Evolutionary conservation across 2,888 invertebrate species (phyloP), one percentile per base, ranked within the genome.

Genomic region (Mimumesa dahlbomi): DNA sequence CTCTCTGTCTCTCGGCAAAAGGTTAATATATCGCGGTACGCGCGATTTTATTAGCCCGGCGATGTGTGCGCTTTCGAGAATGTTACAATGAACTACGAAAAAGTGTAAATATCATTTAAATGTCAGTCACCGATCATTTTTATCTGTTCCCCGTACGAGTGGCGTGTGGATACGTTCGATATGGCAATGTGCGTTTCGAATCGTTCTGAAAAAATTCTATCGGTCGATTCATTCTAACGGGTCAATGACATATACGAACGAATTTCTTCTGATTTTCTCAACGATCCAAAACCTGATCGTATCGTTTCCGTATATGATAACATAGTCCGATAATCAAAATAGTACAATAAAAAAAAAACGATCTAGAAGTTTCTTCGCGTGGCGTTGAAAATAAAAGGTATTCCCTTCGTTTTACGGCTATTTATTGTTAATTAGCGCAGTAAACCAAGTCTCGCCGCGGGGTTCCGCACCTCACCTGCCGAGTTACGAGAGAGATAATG

Each of bases 401-500:
- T 7, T 36, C 29, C 42, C 50, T 71, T 68, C 53, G 29, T 49
- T 58, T 61, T 54, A 58, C 57, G 42, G 53, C 42, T 49, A 57
- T 75, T 66, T 73, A 70, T 75, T 73, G 59, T 70, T 66, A 73
- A 75, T 75, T 70, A 70, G 48, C 53, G 21, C 42, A 13, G 52
- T 40, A 46, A 52, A 36, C 50, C 61, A 40, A 69, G 43, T 18
- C 34, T 31, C 71, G 14, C 48, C 49, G n/a, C 34, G 34, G 62
- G 43, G 43, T 52, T 58, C 53, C 43, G 9, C 62, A 21, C 21
- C 63, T 68, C 42, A 45, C 31, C 59, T 43, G 65, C 36, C 59
- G 25, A 45, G 43, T 67, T 62, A 62, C 53, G 53, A 31, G 31
- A 34, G 16, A 71, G 50, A 71, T 67, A 73, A 67, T 71, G 53